These are phyloP conservation scores for Bolinopsis microptera DNA, from an alignment of 37 sponge, comb jelly and placozoan genomes.

Conservation along the genomic window DNA sequence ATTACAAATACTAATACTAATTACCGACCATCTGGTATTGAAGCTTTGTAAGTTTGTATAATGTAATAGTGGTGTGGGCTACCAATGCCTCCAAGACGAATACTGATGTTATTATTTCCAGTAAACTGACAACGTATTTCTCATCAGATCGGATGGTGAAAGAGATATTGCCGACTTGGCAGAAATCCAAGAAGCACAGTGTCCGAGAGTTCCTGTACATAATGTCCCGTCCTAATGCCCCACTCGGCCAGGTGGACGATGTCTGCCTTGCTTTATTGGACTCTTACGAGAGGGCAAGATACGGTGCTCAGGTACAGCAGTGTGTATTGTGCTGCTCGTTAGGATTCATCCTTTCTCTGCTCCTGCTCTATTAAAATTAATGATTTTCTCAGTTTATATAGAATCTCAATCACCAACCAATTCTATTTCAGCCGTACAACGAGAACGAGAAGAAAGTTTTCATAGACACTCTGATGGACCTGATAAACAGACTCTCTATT, in stretches of 20 bases:
- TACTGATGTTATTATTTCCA: no score
- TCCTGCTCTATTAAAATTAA: no score
- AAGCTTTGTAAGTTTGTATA: no score
- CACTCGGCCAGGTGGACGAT: slow-evolving; percentile 51
- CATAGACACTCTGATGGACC: slow-evolving; percentile 60
- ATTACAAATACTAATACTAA: no score
- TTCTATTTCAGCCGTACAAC: slow-evolving; percentile 38
- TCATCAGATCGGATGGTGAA: slow-evolving; percentile 30
- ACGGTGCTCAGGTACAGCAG: slow-evolving; percentile 29
- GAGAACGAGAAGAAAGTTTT: slow-evolving; percentile 50
- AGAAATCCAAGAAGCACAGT: background rate
- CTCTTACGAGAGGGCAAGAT: slow-evolving; percentile 35
- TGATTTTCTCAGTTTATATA: no score
- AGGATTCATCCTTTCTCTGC: no score
- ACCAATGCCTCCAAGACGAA: no score
- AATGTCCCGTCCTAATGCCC: slow-evolving; percentile 38
- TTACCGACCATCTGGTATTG: no score
- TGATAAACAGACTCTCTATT: slow-evolving; percentile 59
- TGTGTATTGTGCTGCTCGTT: no score
- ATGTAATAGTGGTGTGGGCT: no score
- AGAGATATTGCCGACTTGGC: slow-evolving; percentile 33
- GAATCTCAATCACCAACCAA: no score
- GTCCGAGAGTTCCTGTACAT: slow-evolving; percentile 51
- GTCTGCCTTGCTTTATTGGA: slow-evolving; percentile 49
- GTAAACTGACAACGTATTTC: background rate